phyloP scores from a whole-genome alignment of 2,113 vertebrate genomes.

The Muntiacus reevesi region DNA sequence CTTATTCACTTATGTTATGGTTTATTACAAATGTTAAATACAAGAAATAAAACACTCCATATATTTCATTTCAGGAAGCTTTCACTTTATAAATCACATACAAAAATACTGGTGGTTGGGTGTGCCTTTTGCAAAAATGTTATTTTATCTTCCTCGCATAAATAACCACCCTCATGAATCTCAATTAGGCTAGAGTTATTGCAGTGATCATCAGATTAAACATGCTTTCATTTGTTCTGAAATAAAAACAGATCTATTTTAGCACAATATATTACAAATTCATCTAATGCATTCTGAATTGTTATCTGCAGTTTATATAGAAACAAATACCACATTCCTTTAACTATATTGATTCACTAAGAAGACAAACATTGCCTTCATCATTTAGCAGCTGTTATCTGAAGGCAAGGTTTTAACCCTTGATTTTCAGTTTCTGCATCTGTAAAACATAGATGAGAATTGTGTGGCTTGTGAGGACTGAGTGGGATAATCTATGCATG shows the following conservation, averaged over 20 bases:
- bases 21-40: slow-evolving; percentile 62
- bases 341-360: slow-evolving; percentile 48
- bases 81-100: slow-evolving; percentile 43
- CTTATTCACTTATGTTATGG: slow-evolving; percentile 66
- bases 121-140: slow-evolving; percentile 41
- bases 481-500: neutral
- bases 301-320: slow-evolving; percentile 17
- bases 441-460: neutral
- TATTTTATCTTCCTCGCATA: slow-evolving; percentile 38
- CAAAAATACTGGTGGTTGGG: slow-evolving; percentile 2
- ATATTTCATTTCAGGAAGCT: slow-evolving; percentile 28
- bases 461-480: neutral
- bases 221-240: slow-evolving; percentile 40
- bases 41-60: slow-evolving; percentile 58
- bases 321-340: slow-evolving; percentile 39
- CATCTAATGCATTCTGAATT: slow-evolving; percentile 35
- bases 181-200: slow-evolving; percentile 53
- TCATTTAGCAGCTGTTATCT: slow-evolving; percentile 22
- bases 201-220: slow-evolving; percentile 57
- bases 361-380: neutral
- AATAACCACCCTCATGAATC: slow-evolving; percentile 39
- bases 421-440: slow-evolving; percentile 9
- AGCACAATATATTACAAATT: slow-evolving; percentile 25
- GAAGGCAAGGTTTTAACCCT: neutral
- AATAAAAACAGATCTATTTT: slow-evolving; percentile 53